Percentiles rank a stretch among this genome's conserved stretches.
Conservation (phyloP, 2,888 invertebrate species). For the Ochlodes sylvanus region DNA sequence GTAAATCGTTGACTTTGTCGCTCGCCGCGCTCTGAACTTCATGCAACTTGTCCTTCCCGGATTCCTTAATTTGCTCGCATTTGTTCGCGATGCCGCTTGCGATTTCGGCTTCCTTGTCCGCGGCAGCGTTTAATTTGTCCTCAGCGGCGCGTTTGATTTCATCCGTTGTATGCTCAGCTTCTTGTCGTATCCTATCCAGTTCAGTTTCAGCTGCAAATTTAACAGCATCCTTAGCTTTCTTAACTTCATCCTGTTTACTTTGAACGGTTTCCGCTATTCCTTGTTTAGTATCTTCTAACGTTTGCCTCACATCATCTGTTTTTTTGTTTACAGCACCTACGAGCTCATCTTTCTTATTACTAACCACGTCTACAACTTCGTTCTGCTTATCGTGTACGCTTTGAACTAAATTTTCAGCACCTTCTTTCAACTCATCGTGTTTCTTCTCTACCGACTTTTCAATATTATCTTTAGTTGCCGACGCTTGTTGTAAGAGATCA, state of each 20-base stretch:
- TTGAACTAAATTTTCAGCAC: constrained; percentile 51
- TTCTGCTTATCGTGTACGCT: constrained; percentile 47
- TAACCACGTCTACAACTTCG: constrained; percentile 49
- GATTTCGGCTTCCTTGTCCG: constrained; percentile 64
- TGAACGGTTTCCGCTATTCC: constrained; percentile 45
- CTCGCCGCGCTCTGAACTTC: constrained; percentile 57
- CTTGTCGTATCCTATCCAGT: constrained; percentile 72
- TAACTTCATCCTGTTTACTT: constrained; percentile 47
- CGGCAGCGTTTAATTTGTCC: constrained; percentile 66
- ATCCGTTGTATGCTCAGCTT: constrained; percentile 75
- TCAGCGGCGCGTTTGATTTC: constrained; percentile 76
- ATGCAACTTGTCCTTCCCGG: constrained; percentile 59
- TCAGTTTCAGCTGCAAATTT: constrained; percentile 58
- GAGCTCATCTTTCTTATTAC: constrained; percentile 53
- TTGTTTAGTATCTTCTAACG: constrained; percentile 44
- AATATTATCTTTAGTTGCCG: constrained; percentile 65
- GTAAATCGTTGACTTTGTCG: constrained; percentile 57
- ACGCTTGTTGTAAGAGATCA: constrained; percentile 62
- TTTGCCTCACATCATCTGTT: constrained; percentile 43
- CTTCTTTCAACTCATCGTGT: constrained; percentile 49
- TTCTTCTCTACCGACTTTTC: constrained; percentile 59
- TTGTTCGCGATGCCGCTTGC: constrained; percentile 58
- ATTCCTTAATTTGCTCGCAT: constrained; percentile 53
- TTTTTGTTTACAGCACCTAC: constrained; percentile 46
- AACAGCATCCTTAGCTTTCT: constrained; percentile 50